Percentiles rank a stretch among this genome's conserved stretches.
Conservation (phyloP, 1,140 invertebrate genomes). For the Polypedilum vanderplanki region DNA sequence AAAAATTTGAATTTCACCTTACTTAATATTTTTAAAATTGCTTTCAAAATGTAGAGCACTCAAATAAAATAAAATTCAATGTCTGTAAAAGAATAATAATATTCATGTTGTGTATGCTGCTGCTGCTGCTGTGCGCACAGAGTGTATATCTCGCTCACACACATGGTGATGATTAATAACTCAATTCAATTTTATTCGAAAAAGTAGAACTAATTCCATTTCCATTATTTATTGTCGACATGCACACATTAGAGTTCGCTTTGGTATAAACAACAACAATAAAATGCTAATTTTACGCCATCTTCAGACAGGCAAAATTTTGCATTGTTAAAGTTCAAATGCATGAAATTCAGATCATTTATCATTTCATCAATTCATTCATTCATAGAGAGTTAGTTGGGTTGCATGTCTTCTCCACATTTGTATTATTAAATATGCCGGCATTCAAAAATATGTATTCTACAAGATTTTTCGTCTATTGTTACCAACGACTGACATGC, state of each 20-base stretch:
- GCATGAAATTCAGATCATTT: constrained; percentile 12
- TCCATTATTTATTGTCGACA: background rate
- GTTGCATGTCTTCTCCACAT: background rate
- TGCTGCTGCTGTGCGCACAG: too few relatives aligned
- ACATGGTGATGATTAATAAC: background rate
- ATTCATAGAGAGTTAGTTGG: background rate
- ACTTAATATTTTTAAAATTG: too few relatives aligned
- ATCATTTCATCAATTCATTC: constrained; percentile 5
- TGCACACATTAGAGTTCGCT: too few relatives aligned
- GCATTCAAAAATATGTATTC: constrained; percentile 1
- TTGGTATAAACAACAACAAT: background rate
- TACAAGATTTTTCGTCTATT: background rate
- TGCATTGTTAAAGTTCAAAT: constrained; percentile 3
- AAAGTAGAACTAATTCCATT: constrained; percentile 4
- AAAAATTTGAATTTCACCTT: too few relatives aligned
- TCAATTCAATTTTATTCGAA: constrained; percentile 14
- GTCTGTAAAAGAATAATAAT: too few relatives aligned
- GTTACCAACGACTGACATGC: background rate
- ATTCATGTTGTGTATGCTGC: too few relatives aligned
- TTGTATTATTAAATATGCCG: constrained; percentile 8
- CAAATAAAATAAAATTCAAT: too few relatives aligned
- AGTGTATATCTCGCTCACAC: too few relatives aligned
- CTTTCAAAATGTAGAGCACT: too few relatives aligned
- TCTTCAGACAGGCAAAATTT: background rate
- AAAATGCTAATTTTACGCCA: constrained; percentile 1